Evolutionary conservation across 2,888 invertebrate species (phyloP).

Genomic region (Tuta absoluta): DNA sequence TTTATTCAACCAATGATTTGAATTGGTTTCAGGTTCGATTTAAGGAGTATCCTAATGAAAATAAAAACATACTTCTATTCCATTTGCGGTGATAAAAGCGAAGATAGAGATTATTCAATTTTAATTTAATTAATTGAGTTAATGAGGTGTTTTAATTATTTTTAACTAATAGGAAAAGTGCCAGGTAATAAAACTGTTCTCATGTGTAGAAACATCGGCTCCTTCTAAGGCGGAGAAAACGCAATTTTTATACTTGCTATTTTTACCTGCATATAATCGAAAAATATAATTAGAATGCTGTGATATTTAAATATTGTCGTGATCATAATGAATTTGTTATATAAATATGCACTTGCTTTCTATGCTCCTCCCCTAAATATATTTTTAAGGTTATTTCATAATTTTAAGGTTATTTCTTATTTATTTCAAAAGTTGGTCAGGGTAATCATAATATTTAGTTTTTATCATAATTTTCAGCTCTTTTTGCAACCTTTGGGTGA

Average conservation of each 20-base stretch:
- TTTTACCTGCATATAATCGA: conserved; percentile 20
- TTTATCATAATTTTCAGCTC: neutral
- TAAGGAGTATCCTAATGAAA: neutral
- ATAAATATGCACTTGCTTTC: neutral
- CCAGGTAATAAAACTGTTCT: conserved; percentile 36
- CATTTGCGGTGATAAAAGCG: conserved; percentile 18
- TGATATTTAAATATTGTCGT: conserved; percentile 5
- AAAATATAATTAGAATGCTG: conserved; percentile 31
- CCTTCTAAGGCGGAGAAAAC: neutral
- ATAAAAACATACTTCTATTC: neutral
- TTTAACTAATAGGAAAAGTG: conserved; percentile 35
- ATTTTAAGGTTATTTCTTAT: neutral
- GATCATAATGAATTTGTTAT: neutral
- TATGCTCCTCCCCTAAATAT: neutral
- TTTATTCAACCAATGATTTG: neutral
- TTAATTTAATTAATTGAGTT: conserved; percentile 49
- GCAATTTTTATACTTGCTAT: conserved; percentile 21
- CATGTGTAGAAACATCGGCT: neutral
- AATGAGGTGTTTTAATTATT: conserved; percentile 47
- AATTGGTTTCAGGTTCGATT: neutral
- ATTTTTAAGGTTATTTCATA: conserved; percentile 11
- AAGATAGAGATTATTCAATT: conserved; percentile 38
- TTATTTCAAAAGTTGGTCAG: neutral
- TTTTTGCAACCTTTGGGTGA: neutral
- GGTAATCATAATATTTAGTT: neutral